These are phyloP conservation scores for Scolopax bukidnonensis DNA, from an alignment of 2,797 vertebrate species.

Conservation along the genomic window DNA sequence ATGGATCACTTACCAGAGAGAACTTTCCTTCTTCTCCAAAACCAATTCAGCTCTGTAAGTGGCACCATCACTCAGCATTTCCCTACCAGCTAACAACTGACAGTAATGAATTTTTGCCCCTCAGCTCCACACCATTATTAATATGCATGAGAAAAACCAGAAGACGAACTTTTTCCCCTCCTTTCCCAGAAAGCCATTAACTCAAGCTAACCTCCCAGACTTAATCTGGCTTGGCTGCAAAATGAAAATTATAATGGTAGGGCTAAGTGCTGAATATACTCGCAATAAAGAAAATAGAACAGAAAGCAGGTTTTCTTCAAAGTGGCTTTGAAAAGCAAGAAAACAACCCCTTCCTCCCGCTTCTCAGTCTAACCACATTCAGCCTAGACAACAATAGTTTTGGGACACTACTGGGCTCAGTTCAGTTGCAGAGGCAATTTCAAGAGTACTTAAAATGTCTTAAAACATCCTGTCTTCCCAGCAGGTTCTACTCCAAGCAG, in stretches of 20 bases:
- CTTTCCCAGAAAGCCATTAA: constrained; percentile 45
- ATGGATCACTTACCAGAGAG: neutral
- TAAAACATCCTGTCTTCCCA: neutral
- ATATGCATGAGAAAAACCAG: neutral
- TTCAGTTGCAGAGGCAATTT: neutral
- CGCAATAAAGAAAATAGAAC: neutral
- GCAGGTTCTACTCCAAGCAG: accelerated
- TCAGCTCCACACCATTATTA: neutral
- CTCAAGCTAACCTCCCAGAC: neutral
- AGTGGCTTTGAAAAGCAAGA: neutral
- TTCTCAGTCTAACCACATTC: neutral
- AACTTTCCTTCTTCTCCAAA: neutral
- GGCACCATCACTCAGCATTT: constrained; percentile 17
- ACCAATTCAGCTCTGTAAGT: neutral
- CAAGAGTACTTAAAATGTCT: neutral
- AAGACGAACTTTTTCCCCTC: neutral
- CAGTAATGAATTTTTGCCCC: constrained; percentile 10
- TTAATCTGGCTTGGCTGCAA: neutral
- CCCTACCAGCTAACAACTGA: neutral
- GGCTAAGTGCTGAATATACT: neutral
- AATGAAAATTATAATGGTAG: constrained; percentile 12
- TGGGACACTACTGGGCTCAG: neutral
- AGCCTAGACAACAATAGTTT: neutral
- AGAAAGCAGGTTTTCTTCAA: neutral
- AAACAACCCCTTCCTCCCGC: neutral